phyloP scores from a whole-genome alignment of 2,888 invertebrate species.

The Apodemia hepburni region DNA sequence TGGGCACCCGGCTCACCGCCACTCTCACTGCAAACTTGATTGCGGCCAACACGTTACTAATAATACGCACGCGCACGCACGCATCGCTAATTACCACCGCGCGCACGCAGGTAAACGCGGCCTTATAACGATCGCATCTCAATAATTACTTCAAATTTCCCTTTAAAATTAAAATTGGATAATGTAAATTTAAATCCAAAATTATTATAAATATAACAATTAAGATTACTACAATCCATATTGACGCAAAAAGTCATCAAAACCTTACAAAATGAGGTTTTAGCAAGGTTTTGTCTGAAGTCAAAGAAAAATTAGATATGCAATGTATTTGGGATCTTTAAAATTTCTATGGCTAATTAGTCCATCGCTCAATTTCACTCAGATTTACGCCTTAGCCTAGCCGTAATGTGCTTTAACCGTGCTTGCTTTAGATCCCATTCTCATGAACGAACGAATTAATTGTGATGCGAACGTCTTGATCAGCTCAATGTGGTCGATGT shows the following conservation, averaged over 20 bases:
- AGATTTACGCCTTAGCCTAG: background rate
- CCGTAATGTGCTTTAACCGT: constrained; percentile 22
- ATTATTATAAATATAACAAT: background rate
- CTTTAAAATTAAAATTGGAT: background rate
- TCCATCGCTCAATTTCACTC: background rate
- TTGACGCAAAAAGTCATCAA: background rate
- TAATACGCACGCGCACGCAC: constrained; percentile 74
- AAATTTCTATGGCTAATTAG: background rate
- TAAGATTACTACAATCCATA: background rate
- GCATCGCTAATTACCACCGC: constrained; percentile 78
- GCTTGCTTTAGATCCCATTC: constrained; percentile 37
- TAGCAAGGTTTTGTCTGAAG: background rate
- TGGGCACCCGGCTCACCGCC: constrained; percentile 86
- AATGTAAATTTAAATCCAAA: background rate
- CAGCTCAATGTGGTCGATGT: constrained; percentile 60
- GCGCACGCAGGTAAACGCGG: constrained; percentile 75
- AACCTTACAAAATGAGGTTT: background rate
- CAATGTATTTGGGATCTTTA: background rate
- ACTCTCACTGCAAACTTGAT: constrained; percentile 81
- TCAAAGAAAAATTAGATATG: background rate
- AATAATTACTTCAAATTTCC: constrained; percentile 4
- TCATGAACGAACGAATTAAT: constrained; percentile 3
- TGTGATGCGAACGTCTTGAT: constrained; percentile 51
- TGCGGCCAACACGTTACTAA: constrained; percentile 72
- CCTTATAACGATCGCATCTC: constrained; percentile 49